Conservation (phyloP, 2,113 vertebrate species). For the Garra rufa region DNA sequence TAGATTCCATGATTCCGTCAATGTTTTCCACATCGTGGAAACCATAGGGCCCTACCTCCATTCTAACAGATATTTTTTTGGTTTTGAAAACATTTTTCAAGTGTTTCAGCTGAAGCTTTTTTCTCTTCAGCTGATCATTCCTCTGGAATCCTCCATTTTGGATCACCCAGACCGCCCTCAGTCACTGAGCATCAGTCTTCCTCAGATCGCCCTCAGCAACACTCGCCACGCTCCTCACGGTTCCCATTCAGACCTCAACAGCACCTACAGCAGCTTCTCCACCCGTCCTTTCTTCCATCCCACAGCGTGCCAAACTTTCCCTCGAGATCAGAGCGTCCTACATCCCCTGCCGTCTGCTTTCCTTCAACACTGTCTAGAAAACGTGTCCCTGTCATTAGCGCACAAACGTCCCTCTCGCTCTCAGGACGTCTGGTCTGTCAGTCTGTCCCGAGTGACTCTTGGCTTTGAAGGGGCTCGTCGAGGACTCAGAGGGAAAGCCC, state of each 20-base stretch:
- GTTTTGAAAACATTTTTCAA: not conserved
- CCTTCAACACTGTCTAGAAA: conserved; percentile 79
- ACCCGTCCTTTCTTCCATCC: conserved; percentile 82
- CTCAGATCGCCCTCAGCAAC: conserved; percentile 85
- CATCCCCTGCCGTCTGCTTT: conserved; percentile 85
- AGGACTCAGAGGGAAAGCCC: conserved; percentile 80
- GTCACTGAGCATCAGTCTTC: conserved; percentile 74
- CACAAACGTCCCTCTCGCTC: conserved; percentile 70
- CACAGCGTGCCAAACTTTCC: conserved; percentile 73
- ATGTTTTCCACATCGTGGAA: too few relatives aligned
- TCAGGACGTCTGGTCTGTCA: conserved; percentile 90
- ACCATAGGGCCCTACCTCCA: not conserved
- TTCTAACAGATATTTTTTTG: not conserved
- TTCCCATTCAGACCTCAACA: conserved; percentile 69
- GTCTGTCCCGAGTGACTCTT: conserved; percentile 81
- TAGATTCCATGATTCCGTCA: too few relatives aligned
- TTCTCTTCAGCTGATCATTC: conserved; percentile 81
- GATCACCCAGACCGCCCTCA: conserved; percentile 87
- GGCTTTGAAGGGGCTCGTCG: conserved; percentile 89
- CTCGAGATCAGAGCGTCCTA: conserved; percentile 79
- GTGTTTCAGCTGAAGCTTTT: not conserved
- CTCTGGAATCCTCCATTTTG: conserved; percentile 86
- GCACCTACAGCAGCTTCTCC: conserved; percentile 79
- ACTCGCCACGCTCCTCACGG: conserved; percentile 86
- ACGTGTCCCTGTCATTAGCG: conserved; percentile 59